Evolutionary conservation across 2,113 vertebrate species (phyloP), one percentile per base, ranked within the genome.

Genomic region (Mustela nigripes): DNA sequence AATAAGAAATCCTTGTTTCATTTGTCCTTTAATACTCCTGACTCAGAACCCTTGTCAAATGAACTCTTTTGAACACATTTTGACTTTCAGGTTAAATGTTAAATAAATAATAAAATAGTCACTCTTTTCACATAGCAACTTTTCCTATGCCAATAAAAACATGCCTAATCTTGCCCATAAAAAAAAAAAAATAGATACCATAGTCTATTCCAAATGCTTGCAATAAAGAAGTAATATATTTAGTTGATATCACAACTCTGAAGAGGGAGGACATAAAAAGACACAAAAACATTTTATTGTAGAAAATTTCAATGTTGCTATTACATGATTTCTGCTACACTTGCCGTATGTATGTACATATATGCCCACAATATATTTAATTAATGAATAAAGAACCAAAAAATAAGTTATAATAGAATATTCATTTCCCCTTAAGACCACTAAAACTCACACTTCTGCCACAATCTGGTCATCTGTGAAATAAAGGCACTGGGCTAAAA

Each of bases 61-160:
- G n/a, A 71, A 53, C 26, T 96, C 97, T 89, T 42, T 42, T 80
- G 89, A 98, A 97, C 91, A 91, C 31, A 95, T 24, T 74, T 24
- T 95, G 89, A 95, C 80, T 97, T 95, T 81, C 90, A 97, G 92
- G 96, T 97, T 96, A 97, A 95, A 96, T 94, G 92, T 96, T 92
- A 97, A 98, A 86, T 96, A 98, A 98, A 97, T 96, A 98, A 97
- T 12, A 97, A 95, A 98, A 97, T 14, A 97, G 73, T 97, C 97
- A 53, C 48, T 97, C 96, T 98, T 89, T 97, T 98, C 95, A 97
- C 65, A 95, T 2, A 94, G 78, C 53, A 96, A 82, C 62, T 95
- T 97, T 96, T 98, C 96, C 97, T 81, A 71, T 96, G 98, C 89
- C 97, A 98, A 98, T 11, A 1, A 88, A 96, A 98, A 87, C 85